Percentiles rank a stretch among this genome's conserved stretches.
Conservation (phyloP, 1,140 invertebrate species). For the Drosophila mojavensis region DNA sequence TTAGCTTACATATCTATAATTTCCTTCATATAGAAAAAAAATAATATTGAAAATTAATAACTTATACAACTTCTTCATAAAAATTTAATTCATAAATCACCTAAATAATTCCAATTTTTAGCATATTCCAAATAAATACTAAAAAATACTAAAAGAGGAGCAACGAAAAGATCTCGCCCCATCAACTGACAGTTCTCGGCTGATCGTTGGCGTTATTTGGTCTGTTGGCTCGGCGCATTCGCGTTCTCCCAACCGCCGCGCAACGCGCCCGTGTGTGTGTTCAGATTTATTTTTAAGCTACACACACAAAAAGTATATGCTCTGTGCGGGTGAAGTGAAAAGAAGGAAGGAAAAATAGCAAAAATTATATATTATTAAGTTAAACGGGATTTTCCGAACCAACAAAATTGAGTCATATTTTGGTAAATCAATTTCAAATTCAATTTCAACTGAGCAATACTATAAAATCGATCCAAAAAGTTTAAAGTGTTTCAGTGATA, state of each 20-base stretch:
- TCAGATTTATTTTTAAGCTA: constrained; percentile 78
- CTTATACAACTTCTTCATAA: no score
- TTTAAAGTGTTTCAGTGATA: constrained; percentile 22
- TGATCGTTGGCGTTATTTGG: constrained; percentile 75
- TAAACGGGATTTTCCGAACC: neutral
- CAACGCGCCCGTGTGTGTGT: constrained; percentile 71
- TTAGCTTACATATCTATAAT: no score
- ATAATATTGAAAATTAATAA: no score
- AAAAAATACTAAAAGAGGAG: constrained; percentile 3
- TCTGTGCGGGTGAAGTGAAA: constrained; percentile 44
- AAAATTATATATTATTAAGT: neutral
- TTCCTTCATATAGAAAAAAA: no score
- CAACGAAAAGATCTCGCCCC: constrained; percentile 5
- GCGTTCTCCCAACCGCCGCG: constrained; percentile 37
- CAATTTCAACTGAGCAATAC: neutral
- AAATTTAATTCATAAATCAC: no score
- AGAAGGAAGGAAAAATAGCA: neutral
- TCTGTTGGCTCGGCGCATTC: constrained; percentile 45
- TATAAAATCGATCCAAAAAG: neutral
- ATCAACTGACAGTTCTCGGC: constrained; percentile 76
- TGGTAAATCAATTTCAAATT: neutral
- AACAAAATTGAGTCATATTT: neutral
- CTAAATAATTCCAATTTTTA: constrained; percentile 20
- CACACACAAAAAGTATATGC: constrained; percentile 56
- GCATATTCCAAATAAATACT: neutral